Percentiles rank a stretch among this genome's conserved stretches.
These are phyloP conservation scores for Drosophila jambulina DNA, from an alignment of 1,140 invertebrate genomes.

Conservation along the genomic window DNA sequence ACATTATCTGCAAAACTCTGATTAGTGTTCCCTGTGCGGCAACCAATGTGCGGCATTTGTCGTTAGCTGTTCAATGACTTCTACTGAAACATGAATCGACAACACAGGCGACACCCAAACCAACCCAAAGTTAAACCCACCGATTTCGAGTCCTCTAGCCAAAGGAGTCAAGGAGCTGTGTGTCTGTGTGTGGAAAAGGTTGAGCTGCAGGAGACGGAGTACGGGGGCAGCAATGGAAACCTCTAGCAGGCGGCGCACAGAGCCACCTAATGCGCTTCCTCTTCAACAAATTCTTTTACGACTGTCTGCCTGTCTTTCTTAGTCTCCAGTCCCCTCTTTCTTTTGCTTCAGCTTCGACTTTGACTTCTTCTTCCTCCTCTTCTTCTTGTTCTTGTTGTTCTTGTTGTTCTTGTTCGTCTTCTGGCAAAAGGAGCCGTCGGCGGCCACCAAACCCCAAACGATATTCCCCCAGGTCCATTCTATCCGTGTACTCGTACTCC, in stretches of 20 bases:
- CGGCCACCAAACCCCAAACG: constrained; percentile 44
- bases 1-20: not conserved
- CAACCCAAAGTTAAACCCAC: constrained; percentile 11
- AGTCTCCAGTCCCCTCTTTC: constrained; percentile 6
- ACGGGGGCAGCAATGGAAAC: constrained; percentile 20
- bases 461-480: constrained; percentile 48
- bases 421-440: constrained; percentile 67
- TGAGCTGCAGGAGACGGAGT: not conserved
- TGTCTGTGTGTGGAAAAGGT: constrained; percentile 7
- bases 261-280: constrained; percentile 80
- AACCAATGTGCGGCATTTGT: constrained; percentile 52
- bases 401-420: constrained; percentile 4
- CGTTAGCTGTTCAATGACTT: constrained; percentile 83
- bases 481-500: not conserved
- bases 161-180: constrained; percentile 54
- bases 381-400: not conserved
- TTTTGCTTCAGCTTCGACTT: constrained; percentile 2
- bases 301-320: constrained; percentile 57
- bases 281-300: constrained; percentile 76
- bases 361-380: constrained; percentile 8
- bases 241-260: constrained; percentile 40
- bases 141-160: constrained; percentile 22
- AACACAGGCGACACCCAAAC: constrained; percentile 65
- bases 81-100: constrained; percentile 78
- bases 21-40: constrained; percentile 5